Conservation (phyloP, 2,797 vertebrate genomes). For the Acanthornis magna region DNA sequence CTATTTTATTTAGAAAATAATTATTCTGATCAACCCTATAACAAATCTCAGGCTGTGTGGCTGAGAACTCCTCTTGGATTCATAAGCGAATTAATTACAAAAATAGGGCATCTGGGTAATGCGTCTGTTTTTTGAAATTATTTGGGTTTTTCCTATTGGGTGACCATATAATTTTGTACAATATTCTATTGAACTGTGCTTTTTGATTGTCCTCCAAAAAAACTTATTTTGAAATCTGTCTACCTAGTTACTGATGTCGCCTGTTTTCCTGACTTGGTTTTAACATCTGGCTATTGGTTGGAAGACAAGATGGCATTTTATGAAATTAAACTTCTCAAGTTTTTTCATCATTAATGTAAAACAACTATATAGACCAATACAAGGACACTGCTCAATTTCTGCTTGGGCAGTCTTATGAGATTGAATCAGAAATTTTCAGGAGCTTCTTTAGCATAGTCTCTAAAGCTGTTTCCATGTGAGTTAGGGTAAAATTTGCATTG, state of each 20-base stretch:
- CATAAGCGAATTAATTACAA: background rate
- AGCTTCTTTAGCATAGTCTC: background rate
- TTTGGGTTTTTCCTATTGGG: background rate
- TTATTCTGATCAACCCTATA: background rate
- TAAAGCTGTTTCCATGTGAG: background rate
- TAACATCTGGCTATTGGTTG: background rate
- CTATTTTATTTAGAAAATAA: background rate
- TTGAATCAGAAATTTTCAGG: background rate
- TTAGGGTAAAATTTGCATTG: background rate
- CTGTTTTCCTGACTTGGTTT: background rate
- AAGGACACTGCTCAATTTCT: background rate
- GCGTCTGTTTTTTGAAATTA: fast-evolving
- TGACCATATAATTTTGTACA: background rate
- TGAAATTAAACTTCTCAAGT: background rate
- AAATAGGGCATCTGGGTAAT: background rate
- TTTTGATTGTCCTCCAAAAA: background rate
- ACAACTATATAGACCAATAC: background rate
- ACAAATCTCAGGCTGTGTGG: background rate
- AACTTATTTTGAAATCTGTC: background rate
- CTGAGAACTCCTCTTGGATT: background rate
- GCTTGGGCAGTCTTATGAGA: background rate
- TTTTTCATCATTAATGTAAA: background rate
- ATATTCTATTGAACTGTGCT: background rate
- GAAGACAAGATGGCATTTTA: background rate
- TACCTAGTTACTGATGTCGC: background rate